Evolutionary conservation across 2,113 vertebrate genomes (phyloP).

Genomic region (Dipodomys spectabilis): DNA sequence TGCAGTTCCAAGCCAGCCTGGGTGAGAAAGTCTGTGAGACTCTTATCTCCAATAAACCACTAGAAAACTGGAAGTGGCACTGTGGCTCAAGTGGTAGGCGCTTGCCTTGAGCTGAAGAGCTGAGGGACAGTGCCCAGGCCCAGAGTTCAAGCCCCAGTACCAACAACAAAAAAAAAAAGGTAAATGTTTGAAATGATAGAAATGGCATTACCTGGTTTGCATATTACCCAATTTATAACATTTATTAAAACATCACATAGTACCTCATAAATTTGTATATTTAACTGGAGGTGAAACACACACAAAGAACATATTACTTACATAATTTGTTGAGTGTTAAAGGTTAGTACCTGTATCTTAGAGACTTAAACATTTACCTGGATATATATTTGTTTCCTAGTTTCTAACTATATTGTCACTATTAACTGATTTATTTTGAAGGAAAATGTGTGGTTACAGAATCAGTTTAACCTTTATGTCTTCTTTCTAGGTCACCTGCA

Average conservation of each 20-base stretch:
- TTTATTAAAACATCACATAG: too few relatives aligned
- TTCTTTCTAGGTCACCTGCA: constrained; percentile 92
- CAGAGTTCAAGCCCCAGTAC: too few relatives aligned
- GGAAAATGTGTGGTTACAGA: neutral
- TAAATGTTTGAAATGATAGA: neutral
- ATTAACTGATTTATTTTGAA: neutral
- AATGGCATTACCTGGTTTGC: neutral
- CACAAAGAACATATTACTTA: neutral
- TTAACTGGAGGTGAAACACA: neutral
- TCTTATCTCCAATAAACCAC: too few relatives aligned
- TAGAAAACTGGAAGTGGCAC: too few relatives aligned
- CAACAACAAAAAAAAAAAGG: too few relatives aligned
- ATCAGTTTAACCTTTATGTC: neutral
- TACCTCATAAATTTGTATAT: neutral
- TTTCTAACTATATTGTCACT: neutral
- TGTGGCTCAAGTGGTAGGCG: too few relatives aligned
- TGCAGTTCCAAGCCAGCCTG: too few relatives aligned
- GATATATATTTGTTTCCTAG: neutral
- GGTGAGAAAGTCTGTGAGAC: too few relatives aligned
- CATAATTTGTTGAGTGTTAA: neutral
- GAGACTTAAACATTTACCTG: neutral
- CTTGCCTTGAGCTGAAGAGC: too few relatives aligned
- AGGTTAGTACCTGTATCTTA: neutral
- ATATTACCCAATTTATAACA: too few relatives aligned
- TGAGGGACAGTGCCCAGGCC: too few relatives aligned